A percentile compares a stretch with the other conserved stretches of the same genome.
phyloP scores from a whole-genome alignment of 1,140 invertebrate species.

The Himalopsyche phryganea region DNA sequence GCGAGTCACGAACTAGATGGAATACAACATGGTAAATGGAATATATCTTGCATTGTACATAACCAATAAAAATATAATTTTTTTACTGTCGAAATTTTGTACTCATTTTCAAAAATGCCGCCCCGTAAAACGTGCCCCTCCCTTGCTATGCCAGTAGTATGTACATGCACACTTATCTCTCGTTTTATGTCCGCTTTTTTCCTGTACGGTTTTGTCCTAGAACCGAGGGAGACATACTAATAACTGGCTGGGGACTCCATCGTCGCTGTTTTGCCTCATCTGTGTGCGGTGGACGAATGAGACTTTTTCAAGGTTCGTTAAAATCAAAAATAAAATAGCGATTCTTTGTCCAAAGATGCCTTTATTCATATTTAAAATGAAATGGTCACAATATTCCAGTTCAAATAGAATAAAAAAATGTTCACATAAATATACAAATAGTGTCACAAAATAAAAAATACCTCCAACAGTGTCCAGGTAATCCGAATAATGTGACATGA shows the following conservation, averaged over 20 bases:
- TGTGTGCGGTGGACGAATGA: not conserved
- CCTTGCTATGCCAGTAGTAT: no score
- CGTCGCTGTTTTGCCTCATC: not conserved
- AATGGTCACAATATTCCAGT: conserved; percentile 1
- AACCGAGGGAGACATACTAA: not conserved
- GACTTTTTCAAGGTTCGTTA: not conserved
- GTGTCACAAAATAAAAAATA: not conserved
- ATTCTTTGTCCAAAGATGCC: not conserved
- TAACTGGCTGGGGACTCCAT: not conserved
- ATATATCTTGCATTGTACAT: no score
- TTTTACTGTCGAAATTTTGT: no score
- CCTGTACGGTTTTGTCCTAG: not conserved
- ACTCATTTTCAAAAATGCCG: no score
- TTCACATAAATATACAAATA: conserved; percentile 4
- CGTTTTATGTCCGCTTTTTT: not conserved
- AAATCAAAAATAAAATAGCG: conserved; percentile 3
- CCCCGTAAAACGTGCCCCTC: no score
- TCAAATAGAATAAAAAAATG: conserved; percentile 14
- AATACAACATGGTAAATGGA: no score
- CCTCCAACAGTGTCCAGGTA: no score
- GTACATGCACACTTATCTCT: not conserved
- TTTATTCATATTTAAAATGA: conserved; percentile 22
- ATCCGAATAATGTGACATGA: not conserved
- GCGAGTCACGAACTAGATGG: no score
- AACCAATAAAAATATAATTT: no score